These are phyloP conservation scores for Acanthosepion esculentum DNA, from an alignment of 2,888 invertebrate genomes.

Conservation along the genomic window DNA sequence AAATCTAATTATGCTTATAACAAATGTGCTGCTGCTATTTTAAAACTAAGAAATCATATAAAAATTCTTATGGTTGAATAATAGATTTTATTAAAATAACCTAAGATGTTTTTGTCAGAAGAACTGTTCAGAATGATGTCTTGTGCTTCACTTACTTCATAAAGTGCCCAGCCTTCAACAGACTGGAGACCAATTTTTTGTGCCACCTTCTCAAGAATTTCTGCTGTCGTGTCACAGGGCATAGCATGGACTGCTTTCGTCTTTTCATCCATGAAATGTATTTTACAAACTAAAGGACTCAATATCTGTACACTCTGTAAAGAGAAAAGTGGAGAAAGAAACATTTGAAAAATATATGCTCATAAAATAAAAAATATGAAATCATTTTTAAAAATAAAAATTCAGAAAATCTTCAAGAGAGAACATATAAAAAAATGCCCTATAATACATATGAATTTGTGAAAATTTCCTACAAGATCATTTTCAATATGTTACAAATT, in stretches of 20 bases:
- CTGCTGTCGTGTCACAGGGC: slow-evolving; percentile 93
- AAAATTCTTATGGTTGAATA: too few relatives aligned
- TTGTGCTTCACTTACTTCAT: slow-evolving; percentile 75
- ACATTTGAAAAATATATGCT: background rate
- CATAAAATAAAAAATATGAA: too few relatives aligned
- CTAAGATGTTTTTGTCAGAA: background rate
- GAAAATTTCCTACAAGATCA: too few relatives aligned
- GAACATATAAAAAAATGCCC: too few relatives aligned
- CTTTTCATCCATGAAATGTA: slow-evolving; percentile 94
- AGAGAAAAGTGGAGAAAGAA: background rate
- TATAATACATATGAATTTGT: too few relatives aligned
- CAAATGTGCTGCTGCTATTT: too few relatives aligned
- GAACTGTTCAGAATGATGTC: background rate
- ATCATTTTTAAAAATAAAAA: background rate
- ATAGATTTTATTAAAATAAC: too few relatives aligned
- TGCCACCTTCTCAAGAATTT: slow-evolving; percentile 90
- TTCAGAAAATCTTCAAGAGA: too few relatives aligned
- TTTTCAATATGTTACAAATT: too few relatives aligned
- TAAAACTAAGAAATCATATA: too few relatives aligned
- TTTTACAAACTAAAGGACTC: slow-evolving; percentile 88
- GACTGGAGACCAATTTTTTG: slow-evolving; percentile 87
- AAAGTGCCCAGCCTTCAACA: slow-evolving; percentile 95
- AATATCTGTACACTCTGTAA: slow-evolving; percentile 65
- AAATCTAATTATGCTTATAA: too few relatives aligned
- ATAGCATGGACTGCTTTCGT: slow-evolving; percentile 96